Conservation (phyloP, 1,140 invertebrate genomes). For the Drosophila albomicans region DNA sequence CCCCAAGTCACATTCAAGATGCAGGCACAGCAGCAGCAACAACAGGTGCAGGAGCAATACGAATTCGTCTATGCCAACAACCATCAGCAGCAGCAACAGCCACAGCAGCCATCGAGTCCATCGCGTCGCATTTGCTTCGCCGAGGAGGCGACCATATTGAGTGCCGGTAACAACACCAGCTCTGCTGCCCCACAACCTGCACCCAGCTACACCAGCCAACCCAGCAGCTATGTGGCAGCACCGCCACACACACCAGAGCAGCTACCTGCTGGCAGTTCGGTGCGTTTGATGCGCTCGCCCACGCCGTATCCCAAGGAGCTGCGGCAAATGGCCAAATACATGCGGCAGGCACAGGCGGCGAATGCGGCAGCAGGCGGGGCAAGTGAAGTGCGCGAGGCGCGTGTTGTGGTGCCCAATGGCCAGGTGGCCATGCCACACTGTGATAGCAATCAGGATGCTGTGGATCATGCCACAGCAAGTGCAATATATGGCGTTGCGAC, state of each 20-base stretch:
- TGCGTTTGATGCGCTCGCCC: conserved; percentile 91
- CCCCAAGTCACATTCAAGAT: conserved; percentile 88
- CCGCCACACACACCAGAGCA: conserved; percentile 64
- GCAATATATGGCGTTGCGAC: conserved; percentile 64
- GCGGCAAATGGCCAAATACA: conserved; percentile 92
- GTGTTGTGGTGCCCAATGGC: conserved; percentile 72
- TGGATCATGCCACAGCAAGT: conserved; percentile 69
- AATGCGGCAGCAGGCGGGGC: conserved; percentile 32
- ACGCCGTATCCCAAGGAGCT: conserved; percentile 97
- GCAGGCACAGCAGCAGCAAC: conserved; percentile 65
- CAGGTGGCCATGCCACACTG: conserved; percentile 65
- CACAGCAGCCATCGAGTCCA: conserved; percentile 59
- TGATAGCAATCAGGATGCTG: conserved; percentile 76
- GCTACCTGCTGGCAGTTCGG: conserved; percentile 63
- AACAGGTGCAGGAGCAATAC: conserved; percentile 73
- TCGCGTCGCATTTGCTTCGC: conserved; percentile 89
- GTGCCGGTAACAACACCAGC: conserved; percentile 52
- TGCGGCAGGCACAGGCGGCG: conserved; percentile 64
- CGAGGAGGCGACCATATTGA: conserved; percentile 86
- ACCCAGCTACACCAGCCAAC: conserved; percentile 75
- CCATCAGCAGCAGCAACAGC: conserved; percentile 50
- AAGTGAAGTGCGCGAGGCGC: conserved; percentile 72
- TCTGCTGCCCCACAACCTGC: conserved; percentile 79
- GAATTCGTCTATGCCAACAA: conserved; percentile 71
- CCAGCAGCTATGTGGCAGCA: conserved; percentile 50